Conservation (phyloP, 2,113 vertebrate genomes). For the Vanacampus margaritifer region DNA sequence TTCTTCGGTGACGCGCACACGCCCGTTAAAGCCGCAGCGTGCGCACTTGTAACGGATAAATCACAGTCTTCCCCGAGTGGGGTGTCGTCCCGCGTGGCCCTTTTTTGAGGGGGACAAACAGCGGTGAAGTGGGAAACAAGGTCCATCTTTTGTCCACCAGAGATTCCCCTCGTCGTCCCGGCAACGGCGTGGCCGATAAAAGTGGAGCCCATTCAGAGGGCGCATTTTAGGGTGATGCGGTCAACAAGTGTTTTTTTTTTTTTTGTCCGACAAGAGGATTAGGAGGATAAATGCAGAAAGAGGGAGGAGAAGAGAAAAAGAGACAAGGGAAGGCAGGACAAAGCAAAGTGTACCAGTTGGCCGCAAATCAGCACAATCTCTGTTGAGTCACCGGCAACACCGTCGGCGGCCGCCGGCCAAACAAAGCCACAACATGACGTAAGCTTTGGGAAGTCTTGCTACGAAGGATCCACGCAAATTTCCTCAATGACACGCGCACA, state of each 20-base stretch:
- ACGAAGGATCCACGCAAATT: not conserved
- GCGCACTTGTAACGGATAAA: constrained; percentile 37
- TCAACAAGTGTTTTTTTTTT: constrained; percentile 12
- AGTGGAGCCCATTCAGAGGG: constrained; percentile 57
- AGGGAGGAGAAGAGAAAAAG: constrained; percentile 15
- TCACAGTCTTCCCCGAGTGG: constrained; percentile 49
- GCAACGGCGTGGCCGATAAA: constrained; percentile 55
- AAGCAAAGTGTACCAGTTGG: not conserved
- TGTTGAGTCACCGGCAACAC: not conserved
- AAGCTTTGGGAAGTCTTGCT: not conserved
- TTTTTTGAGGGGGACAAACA: constrained; percentile 53
- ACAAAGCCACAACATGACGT: not conserved
- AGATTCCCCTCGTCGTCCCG: constrained; percentile 59
- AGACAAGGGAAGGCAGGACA: not conserved
- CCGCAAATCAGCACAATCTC: not conserved
- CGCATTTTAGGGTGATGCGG: constrained; percentile 28
- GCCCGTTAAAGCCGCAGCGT: constrained; percentile 42
- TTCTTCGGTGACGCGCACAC: constrained; percentile 1
- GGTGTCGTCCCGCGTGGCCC: constrained; percentile 42
- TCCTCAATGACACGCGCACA: not conserved
- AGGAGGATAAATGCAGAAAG: constrained; percentile 17
- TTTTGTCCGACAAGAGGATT: constrained; percentile 40
- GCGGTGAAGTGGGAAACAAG: constrained; percentile 70
- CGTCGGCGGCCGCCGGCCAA: not conserved
- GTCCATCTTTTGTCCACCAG: constrained; percentile 56